phyloP scores from a whole-genome alignment of 2,113 vertebrate species.

The Hyaena hyaena region DNA sequence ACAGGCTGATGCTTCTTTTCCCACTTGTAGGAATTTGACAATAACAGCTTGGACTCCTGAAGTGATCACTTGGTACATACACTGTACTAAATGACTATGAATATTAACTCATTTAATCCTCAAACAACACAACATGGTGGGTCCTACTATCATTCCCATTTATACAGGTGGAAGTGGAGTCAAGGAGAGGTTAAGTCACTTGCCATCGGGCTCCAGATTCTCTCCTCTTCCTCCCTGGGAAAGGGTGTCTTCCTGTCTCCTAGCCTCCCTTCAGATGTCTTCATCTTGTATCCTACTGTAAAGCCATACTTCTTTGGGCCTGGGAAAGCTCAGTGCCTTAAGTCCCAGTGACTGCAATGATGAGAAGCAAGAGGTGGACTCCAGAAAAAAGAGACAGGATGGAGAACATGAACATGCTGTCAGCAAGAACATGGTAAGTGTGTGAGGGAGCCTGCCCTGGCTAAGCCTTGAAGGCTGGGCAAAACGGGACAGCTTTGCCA shows the following conservation, averaged over 20 bases:
- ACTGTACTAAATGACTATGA: neutral
- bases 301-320: neutral
- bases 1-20: neutral
- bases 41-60: neutral
- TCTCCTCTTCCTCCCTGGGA: neutral
- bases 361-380: neutral
- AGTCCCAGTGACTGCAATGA: neutral
- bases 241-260: neutral
- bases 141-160: neutral
- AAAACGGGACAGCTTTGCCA: neutral
- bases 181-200: neutral
- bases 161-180: conserved; percentile 1
- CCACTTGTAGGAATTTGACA: neutral
- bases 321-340: neutral
- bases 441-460: neutral
- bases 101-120: neutral
- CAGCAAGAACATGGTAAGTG: neutral
- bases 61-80: neutral
- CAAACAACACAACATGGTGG: neutral
- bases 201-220: neutral
- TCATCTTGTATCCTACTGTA: neutral
- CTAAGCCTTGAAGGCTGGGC: neutral
- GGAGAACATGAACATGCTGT: fast-evolving
- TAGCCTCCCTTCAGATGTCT: neutral
- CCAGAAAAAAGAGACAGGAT: neutral